Evolutionary conservation across 2,113 vertebrate genomes (phyloP), one percentile per base, ranked within the genome.

Genomic region (Podarcis raffonei): DNA sequence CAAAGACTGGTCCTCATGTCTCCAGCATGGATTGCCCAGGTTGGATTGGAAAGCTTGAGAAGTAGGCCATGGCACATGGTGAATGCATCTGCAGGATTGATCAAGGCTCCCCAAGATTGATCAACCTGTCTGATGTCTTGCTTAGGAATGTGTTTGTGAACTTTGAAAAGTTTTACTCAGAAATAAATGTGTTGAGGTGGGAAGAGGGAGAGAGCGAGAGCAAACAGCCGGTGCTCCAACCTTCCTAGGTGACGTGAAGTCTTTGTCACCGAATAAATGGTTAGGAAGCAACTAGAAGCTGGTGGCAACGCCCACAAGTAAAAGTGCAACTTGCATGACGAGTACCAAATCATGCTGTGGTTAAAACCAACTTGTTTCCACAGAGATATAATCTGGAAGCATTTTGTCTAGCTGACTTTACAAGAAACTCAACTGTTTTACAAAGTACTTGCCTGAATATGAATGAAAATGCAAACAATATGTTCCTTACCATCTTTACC

Each of bases 371-470:
- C 69, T 77, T 76, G 0, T 84, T 91, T 89, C 83, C 90, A 81
- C 85, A 83, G 65, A 65, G 90, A 89, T 90, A 85, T 92, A 85
- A 88, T 93, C 84, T 93, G 90, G 87, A 84, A 93, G 88, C 79
- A 82, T 81, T 92, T 93, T 91, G 48, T 92, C 11, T 91, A 90
- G 35, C 87, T 92, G 89, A 81, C 71, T 90, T 91, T 71, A 86
- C 81, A 91, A 91, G 76, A 77, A 92, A 87, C 81, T 74, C 37
- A 90, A 18, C 72, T 92, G 71, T 92, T 92, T 89, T 93, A 81
- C 89, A 59, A 87, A 93, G 76, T 84, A 62, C 39, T 91, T 89
- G 74, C 42, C 65, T 89, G 77, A 89, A 85, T 86, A 91, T 65
- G 35, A 92, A 90, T 57, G 85, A 75, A 89, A 91, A 92, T 76